Conservation (phyloP, 2,888 invertebrate species). For the Eupithecia inturbata region DNA sequence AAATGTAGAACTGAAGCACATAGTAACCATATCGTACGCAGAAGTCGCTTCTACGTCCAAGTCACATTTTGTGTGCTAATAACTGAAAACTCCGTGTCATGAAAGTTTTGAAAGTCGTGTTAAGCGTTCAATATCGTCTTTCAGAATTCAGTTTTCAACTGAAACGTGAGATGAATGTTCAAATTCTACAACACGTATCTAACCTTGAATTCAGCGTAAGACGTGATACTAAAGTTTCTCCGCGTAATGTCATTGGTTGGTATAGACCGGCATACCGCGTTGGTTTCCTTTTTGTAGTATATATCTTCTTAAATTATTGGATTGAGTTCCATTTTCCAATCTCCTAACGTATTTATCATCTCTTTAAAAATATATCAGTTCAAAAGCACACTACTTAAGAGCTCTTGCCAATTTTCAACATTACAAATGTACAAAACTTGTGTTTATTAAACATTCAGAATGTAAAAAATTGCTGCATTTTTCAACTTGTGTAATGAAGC, state of each 20-base stretch:
- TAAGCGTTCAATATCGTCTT: conserved; percentile 1
- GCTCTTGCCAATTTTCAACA: background rate
- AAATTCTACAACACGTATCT: conserved; percentile 13
- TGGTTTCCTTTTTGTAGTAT: too few species aligned
- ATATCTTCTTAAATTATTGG: too few species aligned
- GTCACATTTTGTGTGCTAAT: background rate
- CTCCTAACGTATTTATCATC: too few species aligned
- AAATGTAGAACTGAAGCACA: background rate
- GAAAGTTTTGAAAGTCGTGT: conserved; percentile 3
- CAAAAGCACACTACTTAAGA: background rate
- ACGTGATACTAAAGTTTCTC: conserved; percentile 12
- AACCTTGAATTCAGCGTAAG: conserved; percentile 22
- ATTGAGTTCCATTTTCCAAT: too few species aligned
- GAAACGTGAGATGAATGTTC: conserved; percentile 23
- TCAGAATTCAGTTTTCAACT: conserved; percentile 17
- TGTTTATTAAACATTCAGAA: background rate
- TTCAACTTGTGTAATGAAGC: conserved; percentile 18
- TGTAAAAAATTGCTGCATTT: conserved; percentile 1
- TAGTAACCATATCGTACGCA: background rate
- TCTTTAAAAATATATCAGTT: background rate
- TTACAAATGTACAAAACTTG: background rate
- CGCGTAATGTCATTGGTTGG: too few species aligned
- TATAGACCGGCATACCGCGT: too few species aligned
- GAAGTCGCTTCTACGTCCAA: background rate
- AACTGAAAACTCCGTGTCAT: conserved; percentile 6